Evolutionary conservation across 2,113 vertebrate species (phyloP).

Genomic region (Microcebus murinus): DNA sequence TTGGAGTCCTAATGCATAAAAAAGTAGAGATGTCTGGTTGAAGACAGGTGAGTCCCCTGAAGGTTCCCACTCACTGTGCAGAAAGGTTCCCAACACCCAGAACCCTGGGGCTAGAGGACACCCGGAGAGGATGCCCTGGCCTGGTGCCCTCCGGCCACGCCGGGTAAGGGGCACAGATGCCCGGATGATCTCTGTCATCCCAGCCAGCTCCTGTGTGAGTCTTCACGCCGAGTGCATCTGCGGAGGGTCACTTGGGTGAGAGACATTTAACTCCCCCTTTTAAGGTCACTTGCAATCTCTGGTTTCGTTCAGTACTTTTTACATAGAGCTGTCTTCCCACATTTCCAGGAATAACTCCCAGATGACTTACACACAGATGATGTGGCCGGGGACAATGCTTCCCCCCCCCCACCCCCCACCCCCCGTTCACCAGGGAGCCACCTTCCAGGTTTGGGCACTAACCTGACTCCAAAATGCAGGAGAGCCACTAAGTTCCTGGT

Average conservation of each 20-base stretch:
- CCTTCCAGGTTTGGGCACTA: neutral
- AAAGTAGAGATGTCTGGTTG: neutral
- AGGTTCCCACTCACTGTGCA: neutral
- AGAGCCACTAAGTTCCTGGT: neutral
- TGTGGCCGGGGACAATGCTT: neutral
- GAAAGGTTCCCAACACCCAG: neutral
- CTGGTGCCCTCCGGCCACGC: fast-evolving
- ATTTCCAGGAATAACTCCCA: neutral
- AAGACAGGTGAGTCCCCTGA: neutral
- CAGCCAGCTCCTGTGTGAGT: neutral
- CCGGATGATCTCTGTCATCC: neutral
- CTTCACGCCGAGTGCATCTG: neutral
- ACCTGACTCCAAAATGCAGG: neutral
- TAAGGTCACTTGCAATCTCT: neutral
- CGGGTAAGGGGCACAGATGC: neutral
- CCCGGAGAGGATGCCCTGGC: fast-evolving
- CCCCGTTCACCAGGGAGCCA: neutral
- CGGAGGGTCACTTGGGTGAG: neutral
- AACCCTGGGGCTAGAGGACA: neutral
- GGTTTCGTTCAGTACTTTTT: neutral
- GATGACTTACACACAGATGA: neutral
- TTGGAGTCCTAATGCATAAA: neutral
- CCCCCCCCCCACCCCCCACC: too few species aligned
- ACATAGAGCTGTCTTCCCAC: neutral
- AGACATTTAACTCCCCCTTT: neutral